Evolutionary conservation across 1,140 invertebrate species (phyloP).

Genomic region (Drosophila pallidifrons): DNA sequence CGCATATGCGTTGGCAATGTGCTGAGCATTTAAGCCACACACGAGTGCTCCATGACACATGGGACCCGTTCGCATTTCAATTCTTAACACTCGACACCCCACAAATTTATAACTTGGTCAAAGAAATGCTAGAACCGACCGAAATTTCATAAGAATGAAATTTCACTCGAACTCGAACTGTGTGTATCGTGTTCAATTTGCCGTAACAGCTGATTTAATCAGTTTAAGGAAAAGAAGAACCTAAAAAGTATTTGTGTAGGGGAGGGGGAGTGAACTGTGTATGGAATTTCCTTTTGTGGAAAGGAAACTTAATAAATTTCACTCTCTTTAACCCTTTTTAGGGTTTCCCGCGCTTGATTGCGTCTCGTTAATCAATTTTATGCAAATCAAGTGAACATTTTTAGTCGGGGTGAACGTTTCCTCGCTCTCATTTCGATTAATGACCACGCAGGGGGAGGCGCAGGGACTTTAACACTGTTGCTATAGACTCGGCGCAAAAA

Average conservation of each 20-base stretch:
- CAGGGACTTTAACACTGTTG: background rate
- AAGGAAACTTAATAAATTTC: conserved; percentile 40
- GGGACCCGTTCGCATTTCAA: conserved; percentile 41
- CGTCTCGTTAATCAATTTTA: conserved; percentile 51
- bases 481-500: conserved; percentile 10
- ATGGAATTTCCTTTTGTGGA: conserved; percentile 14
- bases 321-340: conserved; percentile 37
- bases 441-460: background rate
- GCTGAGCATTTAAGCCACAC: conserved; percentile 40
- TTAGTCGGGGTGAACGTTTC: background rate
- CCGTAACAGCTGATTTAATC: conserved; percentile 48
- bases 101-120: conserved; percentile 29
- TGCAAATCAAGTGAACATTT: conserved; percentile 44
- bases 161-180: conserved; percentile 23
- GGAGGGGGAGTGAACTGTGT: background rate
- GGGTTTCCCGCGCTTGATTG: conserved; percentile 30
- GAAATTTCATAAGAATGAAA: conserved; percentile 49
- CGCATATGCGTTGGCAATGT: conserved; percentile 34
- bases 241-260: background rate
- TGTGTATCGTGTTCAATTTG: conserved; percentile 44
- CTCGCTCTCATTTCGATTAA: background rate
- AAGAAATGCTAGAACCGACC: conserved; percentile 17
- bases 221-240: conserved; percentile 8
- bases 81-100: conserved; percentile 41
- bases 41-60: conserved; percentile 44